A percentile compares a stretch with the other conserved stretches of the same genome.
These are phyloP conservation scores for Dicyrtoma fusca DNA, from an alignment of 2,888 invertebrate genomes.

Conservation along the genomic window DNA sequence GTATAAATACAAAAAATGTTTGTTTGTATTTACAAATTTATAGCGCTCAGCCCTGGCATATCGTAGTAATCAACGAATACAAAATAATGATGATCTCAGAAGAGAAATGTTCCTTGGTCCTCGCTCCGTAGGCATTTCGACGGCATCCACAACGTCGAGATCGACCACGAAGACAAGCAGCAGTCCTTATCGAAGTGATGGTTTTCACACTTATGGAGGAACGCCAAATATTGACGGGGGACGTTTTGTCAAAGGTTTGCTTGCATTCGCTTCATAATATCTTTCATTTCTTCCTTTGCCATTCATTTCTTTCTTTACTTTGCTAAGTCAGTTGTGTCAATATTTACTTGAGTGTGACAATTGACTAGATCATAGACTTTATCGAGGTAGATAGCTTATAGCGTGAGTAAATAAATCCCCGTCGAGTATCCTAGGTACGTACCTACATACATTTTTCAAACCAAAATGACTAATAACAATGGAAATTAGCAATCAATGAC, in stretches of 20 bases:
- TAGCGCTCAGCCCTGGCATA: constrained; percentile 81
- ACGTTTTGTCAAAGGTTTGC: constrained; percentile 33
- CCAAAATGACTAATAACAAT: neutral
- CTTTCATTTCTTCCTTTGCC: neutral
- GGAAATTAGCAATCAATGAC: neutral
- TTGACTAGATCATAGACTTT: neutral
- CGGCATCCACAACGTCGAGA: constrained; percentile 90
- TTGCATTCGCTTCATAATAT: constrained; percentile 19
- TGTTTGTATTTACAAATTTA: constrained; percentile 35
- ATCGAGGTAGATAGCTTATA: too few species aligned
- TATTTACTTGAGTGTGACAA: constrained; percentile 12
- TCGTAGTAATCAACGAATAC: constrained; percentile 65
- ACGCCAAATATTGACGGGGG: constrained; percentile 32
- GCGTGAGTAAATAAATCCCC: too few species aligned
- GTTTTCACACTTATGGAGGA: constrained; percentile 47
- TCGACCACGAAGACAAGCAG: constrained; percentile 94
- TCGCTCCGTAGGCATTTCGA: constrained; percentile 86
- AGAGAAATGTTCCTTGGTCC: constrained; percentile 67
- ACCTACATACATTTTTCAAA: neutral
- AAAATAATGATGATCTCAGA: constrained; percentile 54
- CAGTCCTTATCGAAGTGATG: constrained; percentile 77
- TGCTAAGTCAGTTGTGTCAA: neutral
- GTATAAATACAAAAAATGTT: neutral
- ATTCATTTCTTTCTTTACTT: neutral
- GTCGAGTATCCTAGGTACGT: neutral